phyloP scores from a whole-genome alignment of 2,888 invertebrate species.

The Helicoverpa assulta region DNA sequence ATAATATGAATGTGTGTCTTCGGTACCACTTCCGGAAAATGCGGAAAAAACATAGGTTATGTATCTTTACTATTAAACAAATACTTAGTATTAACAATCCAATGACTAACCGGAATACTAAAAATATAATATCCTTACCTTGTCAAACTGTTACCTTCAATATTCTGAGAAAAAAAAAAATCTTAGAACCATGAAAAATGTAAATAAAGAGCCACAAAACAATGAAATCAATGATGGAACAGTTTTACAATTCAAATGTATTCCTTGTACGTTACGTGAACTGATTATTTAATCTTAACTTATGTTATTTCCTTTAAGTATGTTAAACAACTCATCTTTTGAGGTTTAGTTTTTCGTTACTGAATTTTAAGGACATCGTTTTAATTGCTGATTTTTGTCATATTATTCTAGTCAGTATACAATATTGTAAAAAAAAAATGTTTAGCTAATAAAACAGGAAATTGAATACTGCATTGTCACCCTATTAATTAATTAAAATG shows the following conservation, averaged over 20 bases:
- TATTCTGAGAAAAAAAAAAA: not conserved
- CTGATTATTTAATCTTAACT: slow-evolving; percentile 23
- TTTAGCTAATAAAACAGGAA: not conserved
- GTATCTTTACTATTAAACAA: too few relatives aligned
- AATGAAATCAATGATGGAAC: slow-evolving; percentile 51
- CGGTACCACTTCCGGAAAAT: too few relatives aligned
- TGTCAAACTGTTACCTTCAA: slow-evolving; percentile 3
- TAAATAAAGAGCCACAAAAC: slow-evolving; percentile 40
- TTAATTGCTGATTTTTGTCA: not conserved
- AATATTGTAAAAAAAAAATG: too few relatives aligned
- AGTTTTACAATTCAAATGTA: slow-evolving; percentile 49
- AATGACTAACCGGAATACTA: too few relatives aligned
- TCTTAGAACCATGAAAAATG: slow-evolving; percentile 24
- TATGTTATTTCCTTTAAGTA: slow-evolving; percentile 43
- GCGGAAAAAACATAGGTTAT: too few relatives aligned
- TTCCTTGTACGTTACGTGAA: slow-evolving; percentile 52
- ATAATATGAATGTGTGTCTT: too few relatives aligned
- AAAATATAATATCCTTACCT: too few relatives aligned
- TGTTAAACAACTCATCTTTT: slow-evolving; percentile 19
- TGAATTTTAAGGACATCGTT: slow-evolving; percentile 6
- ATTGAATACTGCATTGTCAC: not conserved
- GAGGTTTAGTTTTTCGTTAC: slow-evolving; percentile 4
- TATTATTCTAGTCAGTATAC: not conserved
- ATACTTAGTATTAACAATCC: too few relatives aligned
- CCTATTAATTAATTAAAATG: slow-evolving; percentile 1